These are phyloP conservation scores for Panzeria rudis DNA, from an alignment of 2,888 invertebrate genomes.

Conservation along the genomic window DNA sequence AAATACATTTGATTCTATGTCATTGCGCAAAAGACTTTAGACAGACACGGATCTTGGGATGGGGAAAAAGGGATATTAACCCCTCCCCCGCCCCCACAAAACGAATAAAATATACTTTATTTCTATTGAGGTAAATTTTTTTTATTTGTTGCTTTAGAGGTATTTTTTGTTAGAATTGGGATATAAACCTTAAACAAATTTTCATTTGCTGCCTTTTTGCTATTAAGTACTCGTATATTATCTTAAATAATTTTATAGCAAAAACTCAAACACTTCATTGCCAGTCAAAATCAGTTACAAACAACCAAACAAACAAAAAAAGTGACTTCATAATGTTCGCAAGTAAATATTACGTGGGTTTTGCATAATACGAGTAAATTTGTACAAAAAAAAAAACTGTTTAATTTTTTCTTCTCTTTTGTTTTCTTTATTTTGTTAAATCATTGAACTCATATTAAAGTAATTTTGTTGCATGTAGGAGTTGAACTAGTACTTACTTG, in stretches of 20 bases:
- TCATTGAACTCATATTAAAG: conserved; percentile 43
- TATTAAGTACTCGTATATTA: not conserved
- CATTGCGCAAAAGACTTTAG: too few species aligned
- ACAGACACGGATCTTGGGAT: too few species aligned
- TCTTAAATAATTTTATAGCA: not conserved
- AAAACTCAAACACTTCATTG: conserved; percentile 35
- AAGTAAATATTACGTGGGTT: conserved; percentile 56
- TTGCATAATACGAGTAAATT: conserved; percentile 48
- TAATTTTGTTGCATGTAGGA: conserved; percentile 45
- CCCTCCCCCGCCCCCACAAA: too few species aligned
- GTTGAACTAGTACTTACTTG: not conserved
- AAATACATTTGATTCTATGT: too few species aligned
- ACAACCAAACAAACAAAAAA: not conserved
- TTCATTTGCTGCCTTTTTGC: not conserved
- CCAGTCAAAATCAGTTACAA: conserved; percentile 12
- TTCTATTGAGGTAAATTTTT: too few species aligned
- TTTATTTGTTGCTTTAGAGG: not conserved
- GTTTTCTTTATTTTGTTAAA: conserved; percentile 35
- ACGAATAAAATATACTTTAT: too few species aligned
- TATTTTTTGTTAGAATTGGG: not conserved
- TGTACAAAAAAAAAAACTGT: conserved; percentile 1
- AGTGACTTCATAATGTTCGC: conserved; percentile 66
- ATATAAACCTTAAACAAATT: not conserved
- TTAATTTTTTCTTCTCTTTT: conserved; percentile 8
- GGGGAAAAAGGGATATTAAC: too few species aligned